Conservation (phyloP, 2,888 invertebrate species). For the Argyresthia goedartella region DNA sequence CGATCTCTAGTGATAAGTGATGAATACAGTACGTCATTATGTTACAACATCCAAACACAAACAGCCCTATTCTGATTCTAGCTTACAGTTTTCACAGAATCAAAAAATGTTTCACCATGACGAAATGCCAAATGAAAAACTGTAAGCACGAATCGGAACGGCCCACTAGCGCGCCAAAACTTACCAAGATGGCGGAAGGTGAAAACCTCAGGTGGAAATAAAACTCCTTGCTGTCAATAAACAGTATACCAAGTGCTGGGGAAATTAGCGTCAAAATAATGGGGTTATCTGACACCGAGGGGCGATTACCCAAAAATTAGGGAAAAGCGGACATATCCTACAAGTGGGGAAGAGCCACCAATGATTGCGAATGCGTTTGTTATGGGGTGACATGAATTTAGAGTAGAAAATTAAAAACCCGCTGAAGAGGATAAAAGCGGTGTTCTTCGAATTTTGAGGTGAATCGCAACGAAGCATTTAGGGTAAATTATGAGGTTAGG, state of each 20-base stretch:
- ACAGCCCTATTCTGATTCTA: too few species aligned
- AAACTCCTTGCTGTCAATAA: too few species aligned
- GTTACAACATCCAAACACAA: too few species aligned
- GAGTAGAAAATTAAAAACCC: background rate
- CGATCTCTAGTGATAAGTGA: too few species aligned
- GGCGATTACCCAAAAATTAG: slow-evolving; percentile 3
- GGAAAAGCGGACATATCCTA: slow-evolving; percentile 1
- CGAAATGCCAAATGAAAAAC: too few species aligned
- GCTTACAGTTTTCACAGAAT: too few species aligned
- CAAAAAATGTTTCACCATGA: too few species aligned
- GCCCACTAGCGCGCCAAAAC: too few species aligned
- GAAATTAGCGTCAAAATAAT: slow-evolving; percentile 3
- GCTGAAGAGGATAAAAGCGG: background rate
- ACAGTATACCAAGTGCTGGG: slow-evolving; percentile 1
- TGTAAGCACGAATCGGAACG: too few species aligned
- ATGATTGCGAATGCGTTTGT: background rate
- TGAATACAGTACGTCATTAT: too few species aligned
- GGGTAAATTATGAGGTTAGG: background rate
- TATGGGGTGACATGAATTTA: background rate
- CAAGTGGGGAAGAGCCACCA: background rate
- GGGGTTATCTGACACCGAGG: slow-evolving; percentile 7
- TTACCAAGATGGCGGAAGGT: too few species aligned
- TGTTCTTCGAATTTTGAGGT: background rate
- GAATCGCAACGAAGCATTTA: background rate
- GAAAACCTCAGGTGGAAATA: too few species aligned